Evolutionary conservation across 1,140 invertebrate genomes (phyloP).

Genomic region (Octopus sinensis): DNA sequence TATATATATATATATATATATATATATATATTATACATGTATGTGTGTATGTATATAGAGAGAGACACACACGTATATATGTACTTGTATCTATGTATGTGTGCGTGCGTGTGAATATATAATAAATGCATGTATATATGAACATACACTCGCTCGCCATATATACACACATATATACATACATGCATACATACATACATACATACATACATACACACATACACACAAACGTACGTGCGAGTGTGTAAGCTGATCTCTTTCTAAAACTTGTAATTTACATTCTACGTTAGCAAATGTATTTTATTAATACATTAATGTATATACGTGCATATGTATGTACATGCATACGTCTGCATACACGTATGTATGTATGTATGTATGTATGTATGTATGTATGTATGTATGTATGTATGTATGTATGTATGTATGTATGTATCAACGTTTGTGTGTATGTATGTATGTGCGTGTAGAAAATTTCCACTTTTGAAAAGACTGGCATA

Average conservation of each 20-base stretch:
- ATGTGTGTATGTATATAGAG: no score
- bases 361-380: background rate
- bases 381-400: background rate
- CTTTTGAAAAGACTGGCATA: no score
- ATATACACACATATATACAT: background rate
- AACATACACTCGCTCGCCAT: background rate
- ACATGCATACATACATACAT: background rate
- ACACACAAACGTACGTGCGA: background rate
- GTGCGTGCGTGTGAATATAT: background rate
- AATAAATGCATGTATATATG: background rate
- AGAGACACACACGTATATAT: no score
- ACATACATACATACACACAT: background rate
- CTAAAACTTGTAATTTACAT: background rate
- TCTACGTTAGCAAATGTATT: background rate
- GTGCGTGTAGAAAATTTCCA: background rate
- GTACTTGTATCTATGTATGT: no score
- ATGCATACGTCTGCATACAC: background rate
- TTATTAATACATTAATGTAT: background rate
- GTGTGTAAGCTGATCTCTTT: background rate
- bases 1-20: no score
- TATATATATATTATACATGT: no score
- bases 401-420: background rate
- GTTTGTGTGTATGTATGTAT: background rate
- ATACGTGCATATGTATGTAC: background rate
- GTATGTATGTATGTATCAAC: background rate